Percentiles rank a stretch among this genome's conserved stretches.
Evolutionary conservation across 92 coral and sea anemone species (phyloP).

Genomic region (Epizoanthus rinbou): DNA sequence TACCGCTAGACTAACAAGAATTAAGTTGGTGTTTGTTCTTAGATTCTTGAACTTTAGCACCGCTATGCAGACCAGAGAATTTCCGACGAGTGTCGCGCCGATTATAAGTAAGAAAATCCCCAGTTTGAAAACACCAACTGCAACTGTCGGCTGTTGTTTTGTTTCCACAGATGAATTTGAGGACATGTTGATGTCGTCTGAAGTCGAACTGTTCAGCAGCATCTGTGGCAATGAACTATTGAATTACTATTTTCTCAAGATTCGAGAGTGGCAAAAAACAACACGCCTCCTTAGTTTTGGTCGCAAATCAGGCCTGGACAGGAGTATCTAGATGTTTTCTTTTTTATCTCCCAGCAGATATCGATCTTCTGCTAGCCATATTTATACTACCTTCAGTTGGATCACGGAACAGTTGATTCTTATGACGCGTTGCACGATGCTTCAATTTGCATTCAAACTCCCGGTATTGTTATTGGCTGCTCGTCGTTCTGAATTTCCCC

Average conservation of each 20-base stretch:
- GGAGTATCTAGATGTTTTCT: neutral
- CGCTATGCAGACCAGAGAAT: conserved; percentile 69
- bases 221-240: neutral
- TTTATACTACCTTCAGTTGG: neutral
- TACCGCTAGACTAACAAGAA: conserved; percentile 77
- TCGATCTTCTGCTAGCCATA: neutral
- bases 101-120: conserved; percentile 61
- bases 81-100: conserved; percentile 71
- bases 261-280: neutral
- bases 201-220: neutral
- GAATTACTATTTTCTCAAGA: neutral
- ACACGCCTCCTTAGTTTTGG: neutral
- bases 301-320: neutral
- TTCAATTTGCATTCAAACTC: neutral
- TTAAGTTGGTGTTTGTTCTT: conserved; percentile 74
- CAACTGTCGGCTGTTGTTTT: neutral
- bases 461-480: neutral
- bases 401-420: neutral
- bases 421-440: neutral
- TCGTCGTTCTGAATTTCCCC: neutral
- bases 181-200: neutral
- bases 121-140: conserved; percentile 46
- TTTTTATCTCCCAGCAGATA: neutral
- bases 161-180: neutral
- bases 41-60: conserved; percentile 68